Evolutionary conservation across 2,113 vertebrate species (phyloP).

Genomic region (Rhinolophus ferrumequinum): DNA sequence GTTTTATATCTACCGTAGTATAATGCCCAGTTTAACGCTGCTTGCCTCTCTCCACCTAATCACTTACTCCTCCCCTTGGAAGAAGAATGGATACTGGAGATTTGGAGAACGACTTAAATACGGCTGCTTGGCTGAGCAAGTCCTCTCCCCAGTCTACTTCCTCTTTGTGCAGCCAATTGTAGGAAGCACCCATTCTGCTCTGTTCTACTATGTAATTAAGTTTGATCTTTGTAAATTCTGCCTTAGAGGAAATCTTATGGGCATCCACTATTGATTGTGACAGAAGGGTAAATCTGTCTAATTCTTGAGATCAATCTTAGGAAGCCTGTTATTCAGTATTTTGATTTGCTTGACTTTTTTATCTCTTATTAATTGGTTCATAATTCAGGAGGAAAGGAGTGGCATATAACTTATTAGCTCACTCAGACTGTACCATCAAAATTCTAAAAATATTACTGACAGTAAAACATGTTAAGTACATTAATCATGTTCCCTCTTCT

Average conservation of each 20-base stretch:
- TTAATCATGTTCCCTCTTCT: background rate
- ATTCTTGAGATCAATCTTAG: background rate
- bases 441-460: background rate
- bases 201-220: background rate
- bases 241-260: background rate
- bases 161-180: too few relatives aligned
- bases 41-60: background rate
- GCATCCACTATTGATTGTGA: background rate
- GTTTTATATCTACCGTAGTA: background rate
- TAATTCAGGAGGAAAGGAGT: background rate
- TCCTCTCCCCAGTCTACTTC: background rate
- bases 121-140: background rate
- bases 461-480: background rate
- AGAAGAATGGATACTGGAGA: background rate
- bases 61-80: background rate
- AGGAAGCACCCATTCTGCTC: background rate
- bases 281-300: background rate
- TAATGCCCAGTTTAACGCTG: background rate
- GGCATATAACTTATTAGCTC: background rate
- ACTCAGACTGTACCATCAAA: background rate
- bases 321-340: background rate
- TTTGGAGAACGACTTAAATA: background rate
- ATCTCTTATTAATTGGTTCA: background rate
- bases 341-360: background rate
- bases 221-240: background rate